Base-by-base conservation (phyloP, 2,888 invertebrate genomes). In the Drosophila putrida region DNA sequence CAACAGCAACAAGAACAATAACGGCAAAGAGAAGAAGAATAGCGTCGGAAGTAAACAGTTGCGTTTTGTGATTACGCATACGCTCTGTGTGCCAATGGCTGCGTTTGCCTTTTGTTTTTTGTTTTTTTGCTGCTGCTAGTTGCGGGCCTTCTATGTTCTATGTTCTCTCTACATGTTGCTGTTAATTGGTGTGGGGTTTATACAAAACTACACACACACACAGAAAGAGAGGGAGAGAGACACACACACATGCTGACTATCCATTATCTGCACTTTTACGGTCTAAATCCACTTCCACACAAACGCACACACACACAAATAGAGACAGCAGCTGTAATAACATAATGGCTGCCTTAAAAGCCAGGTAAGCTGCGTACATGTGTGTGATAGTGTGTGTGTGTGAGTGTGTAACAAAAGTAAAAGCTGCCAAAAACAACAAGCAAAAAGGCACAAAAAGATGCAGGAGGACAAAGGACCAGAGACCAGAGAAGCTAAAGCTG, bases 231-330 rank as follows among this genome's bases (percentile, higher is more conserved):
- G 57, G 55, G 28, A 50, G 11, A 53, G 11, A 61, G 50, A 58
- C 63, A 59, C 59, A 71, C 54, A 53, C 36, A 62, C 27, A 57
- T 33, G 15, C 28, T 27, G 31, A 46, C 58, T 41, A 41, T 58
- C 81, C 72, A 87, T 82, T 82, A 82, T 87, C 84, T 81, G 71
- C 84, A 82, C 69, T 88, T 85, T 88, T 85, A 88, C 88, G 88
- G 88, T 88, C 88, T 76, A 88, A 78, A 88, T 85, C 75, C 85
- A 86, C 74, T 88, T 78, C 69, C 78, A 75, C 41, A 31, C 31
- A 6, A 5, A 28, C 28, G 1, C 36, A 46, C 28, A 46, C 41
- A 41, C 10, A 20, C 41, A 61, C 41, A 27, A 13, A 50, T 41
- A 43, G 27, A 31, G 35, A 75, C 59, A 50, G 43, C 54, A 78